Conservation (phyloP, 2,113 vertebrate genomes). For the Phaethornis superciliosus region DNA sequence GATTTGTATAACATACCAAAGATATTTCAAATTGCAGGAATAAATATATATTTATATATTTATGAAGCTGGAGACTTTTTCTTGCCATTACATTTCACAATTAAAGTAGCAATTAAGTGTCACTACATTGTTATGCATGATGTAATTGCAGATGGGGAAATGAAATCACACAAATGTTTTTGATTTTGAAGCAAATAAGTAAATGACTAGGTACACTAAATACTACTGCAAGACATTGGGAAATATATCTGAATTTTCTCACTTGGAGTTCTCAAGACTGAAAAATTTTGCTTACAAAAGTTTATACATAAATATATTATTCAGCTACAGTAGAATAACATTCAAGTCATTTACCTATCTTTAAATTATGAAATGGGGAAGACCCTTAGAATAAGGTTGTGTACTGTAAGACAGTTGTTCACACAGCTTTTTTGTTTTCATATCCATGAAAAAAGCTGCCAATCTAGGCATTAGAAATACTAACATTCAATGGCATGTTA, state of each 20-base stretch:
- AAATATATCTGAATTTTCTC: neutral
- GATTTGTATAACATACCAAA: neutral
- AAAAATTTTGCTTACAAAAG: neutral
- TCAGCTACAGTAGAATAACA: neutral
- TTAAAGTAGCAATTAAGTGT: neutral
- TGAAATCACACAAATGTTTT: slow-evolving; percentile 33
- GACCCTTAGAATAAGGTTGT: neutral
- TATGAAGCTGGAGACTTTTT: neutral
- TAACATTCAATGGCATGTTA: neutral
- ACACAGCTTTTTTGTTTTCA: neutral
- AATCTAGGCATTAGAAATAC: neutral
- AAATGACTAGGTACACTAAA: neutral
- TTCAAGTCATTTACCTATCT: neutral
- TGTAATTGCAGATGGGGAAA: slow-evolving; percentile 61
- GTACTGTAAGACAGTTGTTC: neutral
- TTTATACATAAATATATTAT: neutral
- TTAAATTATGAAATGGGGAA: neutral
- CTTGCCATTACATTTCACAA: neutral
- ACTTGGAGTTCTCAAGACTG: neutral
- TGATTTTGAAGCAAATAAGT: neutral
- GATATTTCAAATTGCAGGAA: neutral
- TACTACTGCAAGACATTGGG: neutral
- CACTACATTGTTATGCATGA: slow-evolving; percentile 50
- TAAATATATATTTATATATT: neutral
- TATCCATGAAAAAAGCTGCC: neutral